These are phyloP conservation scores for Gambelia wislizenii DNA, from an alignment of 2,797 vertebrate species.

Conservation along the genomic window DNA sequence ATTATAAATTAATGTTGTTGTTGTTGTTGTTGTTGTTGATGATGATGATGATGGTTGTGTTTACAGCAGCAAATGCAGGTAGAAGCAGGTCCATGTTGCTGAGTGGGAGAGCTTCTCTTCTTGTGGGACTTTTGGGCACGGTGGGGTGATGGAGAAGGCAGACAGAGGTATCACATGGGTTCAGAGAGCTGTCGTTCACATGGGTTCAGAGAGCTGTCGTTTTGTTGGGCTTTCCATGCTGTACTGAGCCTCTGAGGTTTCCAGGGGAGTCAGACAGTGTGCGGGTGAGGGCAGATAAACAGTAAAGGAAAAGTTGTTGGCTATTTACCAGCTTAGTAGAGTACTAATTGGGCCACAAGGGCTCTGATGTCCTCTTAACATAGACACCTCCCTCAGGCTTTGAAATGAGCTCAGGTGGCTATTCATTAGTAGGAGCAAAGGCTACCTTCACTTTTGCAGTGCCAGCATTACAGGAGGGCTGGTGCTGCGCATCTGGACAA, in stretches of 20 bases:
- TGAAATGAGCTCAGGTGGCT: background rate
- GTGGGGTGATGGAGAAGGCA: too few species aligned
- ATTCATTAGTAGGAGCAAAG: conserved; percentile 5
- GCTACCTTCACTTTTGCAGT: background rate
- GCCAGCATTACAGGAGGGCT: background rate
- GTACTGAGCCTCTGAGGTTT: background rate
- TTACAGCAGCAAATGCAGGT: background rate
- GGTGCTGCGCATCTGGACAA: background rate
- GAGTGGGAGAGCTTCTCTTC: background rate
- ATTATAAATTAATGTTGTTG: too few species aligned
- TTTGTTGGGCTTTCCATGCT: background rate
- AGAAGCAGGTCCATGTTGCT: background rate
- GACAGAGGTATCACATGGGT: background rate
- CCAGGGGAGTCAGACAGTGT: too few species aligned
- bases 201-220: background rate
- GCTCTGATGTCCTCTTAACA: background rate
- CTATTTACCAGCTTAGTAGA: conserved; percentile 13
- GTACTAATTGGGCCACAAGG: conserved; percentile 23
- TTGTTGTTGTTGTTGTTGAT: too few species aligned
- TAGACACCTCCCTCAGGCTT: background rate
- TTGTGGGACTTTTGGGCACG: background rate
- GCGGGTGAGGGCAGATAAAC: background rate
- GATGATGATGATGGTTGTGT: background rate
- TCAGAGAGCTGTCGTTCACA: background rate
- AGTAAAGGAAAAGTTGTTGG: background rate